Base-by-base conservation (phyloP, 1,140 invertebrate species). In the Drosophila ironensis region DNA sequence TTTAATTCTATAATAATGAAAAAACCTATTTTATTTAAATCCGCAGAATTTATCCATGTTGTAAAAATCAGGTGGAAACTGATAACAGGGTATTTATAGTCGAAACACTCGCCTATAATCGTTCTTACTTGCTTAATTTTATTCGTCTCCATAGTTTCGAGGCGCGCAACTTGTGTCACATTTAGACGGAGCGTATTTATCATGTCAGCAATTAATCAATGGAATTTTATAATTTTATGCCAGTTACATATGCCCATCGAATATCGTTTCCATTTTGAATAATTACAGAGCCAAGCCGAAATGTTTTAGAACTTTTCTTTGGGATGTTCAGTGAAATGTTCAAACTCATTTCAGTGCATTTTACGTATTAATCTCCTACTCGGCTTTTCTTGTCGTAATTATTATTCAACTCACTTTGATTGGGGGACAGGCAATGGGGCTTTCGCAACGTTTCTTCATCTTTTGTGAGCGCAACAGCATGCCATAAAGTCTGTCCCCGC, bases 131-230 rank as follows among this genome's bases (percentile, higher is more conserved):
- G n/a, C n/a, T 17, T 73, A 44, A 59, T 41, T 68, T 30, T 71
- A 44, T 71, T 61, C 45, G 24, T 48, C 50, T 59, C 27, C 35
- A 50, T 46, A 59, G 38, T 57, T 57, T 37, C 33, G 66, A 33
- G 54, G 46, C 47, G 38, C 47, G 35, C 61, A 67, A 64, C 76
- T 76, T 81, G 72, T 81, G 72, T 82, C 78, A 77, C 77, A 82
- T 82, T 82, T 82, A 77, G 68, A 71, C 37, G 60, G 66, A 81
- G 44, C 71, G 76, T 81, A 80, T 80, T 80, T 80, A 74, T 80
- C 76, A 82, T 81, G 76, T 80, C 67, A 67, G 76, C 68, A 81
- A 82, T 81, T 81, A 81, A 81, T 81, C 77, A 81, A 82, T 53
- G 56, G 42, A 80, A 41, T 60, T 57, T 73, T 67, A 64, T 59